These are phyloP conservation scores for Acanthosepion esculentum DNA, from an alignment of 2,888 invertebrate species.

Conservation along the genomic window DNA sequence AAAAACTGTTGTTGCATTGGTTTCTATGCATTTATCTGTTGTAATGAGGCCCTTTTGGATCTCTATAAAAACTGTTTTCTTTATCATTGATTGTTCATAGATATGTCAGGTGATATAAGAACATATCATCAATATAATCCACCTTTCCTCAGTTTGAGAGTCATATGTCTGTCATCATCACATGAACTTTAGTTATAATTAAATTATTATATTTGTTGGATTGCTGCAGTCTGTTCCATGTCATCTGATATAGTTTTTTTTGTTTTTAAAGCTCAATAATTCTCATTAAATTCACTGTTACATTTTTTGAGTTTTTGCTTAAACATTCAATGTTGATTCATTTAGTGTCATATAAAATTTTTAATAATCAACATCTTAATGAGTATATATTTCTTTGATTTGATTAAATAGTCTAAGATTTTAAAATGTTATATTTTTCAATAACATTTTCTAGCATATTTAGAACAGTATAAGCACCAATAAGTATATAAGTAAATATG, in stretches of 20 bases:
- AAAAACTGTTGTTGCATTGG: too few relatives aligned
- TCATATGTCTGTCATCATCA: neutral
- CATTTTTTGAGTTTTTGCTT: neutral
- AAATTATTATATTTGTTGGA: neutral
- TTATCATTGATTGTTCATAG: neutral
- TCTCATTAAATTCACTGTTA: neutral
- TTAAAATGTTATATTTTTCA: too few relatives aligned
- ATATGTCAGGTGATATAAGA: too few relatives aligned
- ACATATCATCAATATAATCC: neutral
- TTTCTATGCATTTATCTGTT: neutral
- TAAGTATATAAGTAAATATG: neutral
- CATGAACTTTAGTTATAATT: too few relatives aligned
- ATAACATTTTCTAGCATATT: too few relatives aligned
- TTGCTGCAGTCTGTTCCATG: neutral
- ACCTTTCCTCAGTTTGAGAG: neutral
- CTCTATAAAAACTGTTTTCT: neutral
- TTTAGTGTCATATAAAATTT: neutral
- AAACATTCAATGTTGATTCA: slow-evolving; percentile 33
- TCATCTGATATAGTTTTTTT: neutral
- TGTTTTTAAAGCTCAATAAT: neutral
- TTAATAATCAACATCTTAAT: neutral
- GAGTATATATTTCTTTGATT: neutral
- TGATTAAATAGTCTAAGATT: neutral
- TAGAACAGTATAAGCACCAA: too few relatives aligned
- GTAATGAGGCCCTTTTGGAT: neutral